Base-by-base conservation (phyloP, 1,140 invertebrate species). In the Lucilia cuprina region DNA sequence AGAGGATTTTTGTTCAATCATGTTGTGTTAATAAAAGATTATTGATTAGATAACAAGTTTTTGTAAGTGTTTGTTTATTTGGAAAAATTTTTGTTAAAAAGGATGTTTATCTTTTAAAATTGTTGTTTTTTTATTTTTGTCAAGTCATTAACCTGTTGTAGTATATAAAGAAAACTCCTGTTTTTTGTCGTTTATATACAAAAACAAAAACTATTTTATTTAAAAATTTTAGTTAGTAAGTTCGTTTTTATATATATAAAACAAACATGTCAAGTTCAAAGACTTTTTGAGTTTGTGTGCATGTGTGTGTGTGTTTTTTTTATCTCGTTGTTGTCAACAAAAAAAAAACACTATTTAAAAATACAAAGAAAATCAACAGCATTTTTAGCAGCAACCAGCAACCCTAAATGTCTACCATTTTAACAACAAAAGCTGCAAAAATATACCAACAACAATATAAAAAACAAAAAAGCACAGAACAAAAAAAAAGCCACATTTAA, bases 181-280 rank as follows among this genome's bases (percentile, higher is more conserved):
- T 21, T 34, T 17, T 74, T 49, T 0, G n/a, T n/a, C n/a, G n/a
- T 70, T 0, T 21, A 9, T 78, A 14, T 14, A 77, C 55, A 30
- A 80, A 55, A 55, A 77, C 55, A 30, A 80, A 55, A 55, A 30
- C 25, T 30, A 30, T 3, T 30, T 30, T 30, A 30, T 30, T 30
- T 30, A 30, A 3, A n/a, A 2, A 30, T 30, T 30, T 2, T 3
- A 30, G 25, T 30, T 30, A 30, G 25, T 30, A 3, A 2, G 25
- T 30, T 30, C 25, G 25, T 30, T 30, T 30, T 30, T 14, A 55
- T 55, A 21, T 78, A 41, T 14, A 83, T 83, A 50, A 47, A 30
- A 35, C 74, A 77, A 49, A 50, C 83, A 84, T 80, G 80, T 84
- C 83, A 84, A 84, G 83, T 84, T 84, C 83, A 84, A 84, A 84